phyloP scores from a whole-genome alignment of 2,113 vertebrate species.

The Chlorodrepanis virens region DNA sequence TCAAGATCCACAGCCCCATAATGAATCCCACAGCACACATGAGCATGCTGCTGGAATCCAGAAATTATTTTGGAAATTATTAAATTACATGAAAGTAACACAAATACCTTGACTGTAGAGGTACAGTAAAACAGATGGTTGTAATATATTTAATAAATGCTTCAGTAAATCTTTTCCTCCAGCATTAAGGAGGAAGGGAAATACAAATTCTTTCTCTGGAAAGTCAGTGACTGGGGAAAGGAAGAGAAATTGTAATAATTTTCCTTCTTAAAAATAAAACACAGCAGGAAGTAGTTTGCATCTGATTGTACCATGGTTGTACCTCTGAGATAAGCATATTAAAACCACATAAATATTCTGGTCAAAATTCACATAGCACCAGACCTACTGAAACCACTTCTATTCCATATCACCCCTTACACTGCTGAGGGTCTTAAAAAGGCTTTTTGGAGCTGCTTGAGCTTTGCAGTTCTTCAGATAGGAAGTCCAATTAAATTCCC shows the following conservation, averaged over 20 bases:
- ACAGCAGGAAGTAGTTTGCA: neutral
- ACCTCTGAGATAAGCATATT: neutral
- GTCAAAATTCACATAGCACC: neutral
- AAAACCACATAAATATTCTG: neutral
- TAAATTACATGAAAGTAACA: constrained; percentile 35
- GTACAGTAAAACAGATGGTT: neutral
- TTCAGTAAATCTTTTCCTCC: constrained; percentile 11
- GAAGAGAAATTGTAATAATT: constrained; percentile 4
- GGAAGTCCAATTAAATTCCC: constrained; percentile 88
- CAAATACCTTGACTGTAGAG: constrained; percentile 6
- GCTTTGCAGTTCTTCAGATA: constrained; percentile 89
- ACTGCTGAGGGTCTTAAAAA: constrained; percentile 86
- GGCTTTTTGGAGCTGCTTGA: constrained; percentile 86
- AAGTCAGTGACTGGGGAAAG: neutral
- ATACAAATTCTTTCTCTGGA: neutral
- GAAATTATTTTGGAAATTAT: constrained; percentile 40
- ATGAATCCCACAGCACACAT: neutral
- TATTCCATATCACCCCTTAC: constrained; percentile 66
- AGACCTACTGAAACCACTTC: neutral
- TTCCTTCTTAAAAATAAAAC: constrained; percentile 21
- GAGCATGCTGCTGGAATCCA: constrained; percentile 5
- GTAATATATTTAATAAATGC: constrained; percentile 40
- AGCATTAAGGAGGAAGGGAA: neutral
- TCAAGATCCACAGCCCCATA: neutral
- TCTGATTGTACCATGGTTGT: neutral